Evolutionary conservation across 2,113 vertebrate species (phyloP), one percentile per base, ranked within the genome.

Genomic region (Conger conger): DNA sequence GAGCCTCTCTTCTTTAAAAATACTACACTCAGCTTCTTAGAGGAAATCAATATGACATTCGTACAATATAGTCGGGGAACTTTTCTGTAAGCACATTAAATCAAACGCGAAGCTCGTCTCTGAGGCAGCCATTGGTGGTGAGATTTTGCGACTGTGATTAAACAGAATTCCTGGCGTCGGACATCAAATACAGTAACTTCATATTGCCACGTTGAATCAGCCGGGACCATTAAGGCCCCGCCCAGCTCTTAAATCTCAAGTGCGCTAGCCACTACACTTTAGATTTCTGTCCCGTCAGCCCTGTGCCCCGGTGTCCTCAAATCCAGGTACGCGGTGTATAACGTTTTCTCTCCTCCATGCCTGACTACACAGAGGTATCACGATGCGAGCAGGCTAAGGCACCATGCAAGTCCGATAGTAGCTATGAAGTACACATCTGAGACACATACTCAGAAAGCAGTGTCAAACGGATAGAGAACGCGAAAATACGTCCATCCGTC

Each of bases 131-230:
- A 40, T 79, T 79, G 35, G 76, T 78, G 36, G 77, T 37, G 13
- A 33, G 33, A 27, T 79, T 20, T 30, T 73, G 27, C 27, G 27
- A 73, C 68, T 73, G 68, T 33, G 68, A 73, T 73, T 73, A 73
- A 5, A 30, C n/a, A 73, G 15, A 73, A 73, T 33, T 73, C 1
- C 53, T 60, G 36, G 16, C 76, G n/a, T 54, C 11, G 84, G 20
- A 54, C 63, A 33, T 57, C 63, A 76, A 53, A 85, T 36, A 33
- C 68, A 73, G 27, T 73, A 81, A 81, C 37, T 81, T 85, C 80
- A 53, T 63, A 42, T n/a, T 57, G 80, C 35, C 80, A 76, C 79
- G 20, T 27, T 27, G 50, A 30, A 40, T 63, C 57, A 20, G 18
- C 23, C 9, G 18, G 45, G 53, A 38, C 33, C 35, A 33, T 54